Percentiles rank a stretch among this genome's conserved stretches.
These are phyloP conservation scores for Apodemus speciosus DNA, from an alignment of 2,113 vertebrate species.

Conservation along the genomic window DNA sequence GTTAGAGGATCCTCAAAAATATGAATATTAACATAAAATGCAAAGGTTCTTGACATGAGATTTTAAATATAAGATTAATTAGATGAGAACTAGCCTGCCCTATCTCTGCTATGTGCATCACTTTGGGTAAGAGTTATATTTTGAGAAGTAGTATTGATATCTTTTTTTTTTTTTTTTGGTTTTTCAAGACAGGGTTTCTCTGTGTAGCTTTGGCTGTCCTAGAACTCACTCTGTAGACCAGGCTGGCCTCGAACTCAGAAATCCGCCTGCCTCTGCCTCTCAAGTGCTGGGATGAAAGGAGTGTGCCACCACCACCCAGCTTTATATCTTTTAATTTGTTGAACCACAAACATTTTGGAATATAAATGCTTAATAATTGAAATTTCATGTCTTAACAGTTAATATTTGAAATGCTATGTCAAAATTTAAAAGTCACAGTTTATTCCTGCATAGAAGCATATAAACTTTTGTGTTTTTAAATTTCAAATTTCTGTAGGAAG, in stretches of 20 bases:
- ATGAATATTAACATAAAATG: not conserved
- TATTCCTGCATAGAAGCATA: not conserved
- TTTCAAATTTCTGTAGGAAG: not conserved
- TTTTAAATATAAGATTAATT: conserved; percentile 3
- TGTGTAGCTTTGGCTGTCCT: too few species aligned
- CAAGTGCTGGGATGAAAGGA: too few species aligned
- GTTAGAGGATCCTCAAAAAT: not conserved
- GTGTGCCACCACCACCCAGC: too few species aligned
- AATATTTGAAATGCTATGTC: not conserved
- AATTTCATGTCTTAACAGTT: not conserved
- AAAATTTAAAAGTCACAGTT: conserved; percentile 37
- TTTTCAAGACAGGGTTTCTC: too few species aligned
- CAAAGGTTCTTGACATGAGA: not conserved
- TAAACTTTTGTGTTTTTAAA: not conserved
- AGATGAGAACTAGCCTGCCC: not conserved
- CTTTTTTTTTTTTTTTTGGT: too few species aligned
- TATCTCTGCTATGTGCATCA: not conserved
- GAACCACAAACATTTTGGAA: not conserved
- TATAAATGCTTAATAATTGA: conserved; percentile 6
- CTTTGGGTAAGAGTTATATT: conserved; percentile 17
- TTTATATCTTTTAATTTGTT: not conserved
- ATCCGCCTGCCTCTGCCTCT: too few species aligned
- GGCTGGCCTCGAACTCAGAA: too few species aligned
- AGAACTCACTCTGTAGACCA: too few species aligned
- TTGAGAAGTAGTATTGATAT: conserved; percentile 16